Conservation (phyloP, 2,888 invertebrate genomes). For the Drosophila algonquin region DNA sequence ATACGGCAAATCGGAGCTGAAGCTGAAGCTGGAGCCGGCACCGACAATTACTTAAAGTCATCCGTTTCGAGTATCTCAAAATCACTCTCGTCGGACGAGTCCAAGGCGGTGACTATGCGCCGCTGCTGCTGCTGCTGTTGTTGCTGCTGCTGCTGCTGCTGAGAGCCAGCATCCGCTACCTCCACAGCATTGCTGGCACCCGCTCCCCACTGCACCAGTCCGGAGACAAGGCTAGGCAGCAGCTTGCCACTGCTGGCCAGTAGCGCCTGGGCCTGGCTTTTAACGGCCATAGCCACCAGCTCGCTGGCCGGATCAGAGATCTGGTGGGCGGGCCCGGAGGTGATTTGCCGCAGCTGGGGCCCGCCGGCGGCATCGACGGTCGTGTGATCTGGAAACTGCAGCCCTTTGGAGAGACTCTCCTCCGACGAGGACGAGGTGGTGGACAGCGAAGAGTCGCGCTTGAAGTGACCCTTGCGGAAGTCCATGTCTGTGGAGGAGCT, state of each 20-base stretch:
- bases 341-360: slow-evolving; percentile 52
- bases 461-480: slow-evolving; percentile 82
- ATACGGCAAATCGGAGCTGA: slow-evolving; percentile 44
- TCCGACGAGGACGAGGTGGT: slow-evolving; percentile 83
- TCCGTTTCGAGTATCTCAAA: slow-evolving; percentile 83
- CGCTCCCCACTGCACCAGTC: slow-evolving; percentile 75
- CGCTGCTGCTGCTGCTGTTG: slow-evolving; percentile 42
- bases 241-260: slow-evolving; percentile 60
- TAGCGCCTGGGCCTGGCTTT: slow-evolving; percentile 68
- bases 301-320: slow-evolving; percentile 39
- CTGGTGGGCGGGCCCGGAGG: slow-evolving; percentile 17
- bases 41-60: slow-evolving; percentile 76
- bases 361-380: slow-evolving; percentile 62
- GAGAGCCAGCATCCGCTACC: not conserved
- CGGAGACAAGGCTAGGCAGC: slow-evolving; percentile 77
- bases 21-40: slow-evolving; percentile 8
- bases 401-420: slow-evolving; percentile 82
- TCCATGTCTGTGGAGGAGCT: slow-evolving; percentile 52
- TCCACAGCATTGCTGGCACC: slow-evolving; percentile 21
- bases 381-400: slow-evolving; percentile 81
- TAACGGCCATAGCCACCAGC: slow-evolving; percentile 52
- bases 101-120: slow-evolving; percentile 69
- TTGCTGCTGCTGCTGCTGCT: slow-evolving; percentile 13
- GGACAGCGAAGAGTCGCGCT: slow-evolving; percentile 82
- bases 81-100: slow-evolving; percentile 83